phyloP scores from a whole-genome alignment of 2,113 vertebrate species.

The Poeciliopsis prolifica region DNA sequence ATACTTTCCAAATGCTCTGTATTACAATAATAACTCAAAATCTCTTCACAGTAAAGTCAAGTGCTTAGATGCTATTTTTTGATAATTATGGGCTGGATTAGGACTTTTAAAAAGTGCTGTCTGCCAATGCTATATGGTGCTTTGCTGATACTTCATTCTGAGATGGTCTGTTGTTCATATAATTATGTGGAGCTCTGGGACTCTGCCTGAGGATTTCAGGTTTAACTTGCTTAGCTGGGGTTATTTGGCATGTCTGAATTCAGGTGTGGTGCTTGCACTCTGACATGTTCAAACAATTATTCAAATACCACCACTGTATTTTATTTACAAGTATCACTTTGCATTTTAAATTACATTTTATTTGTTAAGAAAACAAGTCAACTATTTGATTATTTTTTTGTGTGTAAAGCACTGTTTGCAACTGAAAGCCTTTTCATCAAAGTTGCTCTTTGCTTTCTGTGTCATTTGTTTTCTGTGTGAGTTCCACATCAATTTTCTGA shows the following conservation, averaged over 20 bases:
- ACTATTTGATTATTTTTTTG: neutral
- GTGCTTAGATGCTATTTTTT: too few relatives aligned
- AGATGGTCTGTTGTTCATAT: neutral
- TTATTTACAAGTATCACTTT: neutral
- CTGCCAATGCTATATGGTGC: neutral
- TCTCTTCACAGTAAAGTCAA: too few relatives aligned
- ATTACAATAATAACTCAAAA: too few relatives aligned
- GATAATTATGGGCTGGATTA: neutral
- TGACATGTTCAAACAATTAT: neutral
- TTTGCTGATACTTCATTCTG: neutral
- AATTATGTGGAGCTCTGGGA: neutral
- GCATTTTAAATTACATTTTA: neutral
- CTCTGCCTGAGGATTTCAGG: neutral
- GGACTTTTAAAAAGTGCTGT: neutral
- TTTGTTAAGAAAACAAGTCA: neutral
- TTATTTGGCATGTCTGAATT: neutral
- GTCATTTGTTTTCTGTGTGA: conserved; percentile 10
- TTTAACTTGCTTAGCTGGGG: neutral
- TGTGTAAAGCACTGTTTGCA: neutral
- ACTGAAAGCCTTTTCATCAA: neutral
- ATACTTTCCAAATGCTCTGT: too few relatives aligned
- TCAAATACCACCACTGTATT: neutral
- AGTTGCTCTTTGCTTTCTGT: neutral
- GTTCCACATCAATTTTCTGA: neutral
- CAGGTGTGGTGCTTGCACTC: neutral